phyloP scores from a whole-genome alignment of 1,140 invertebrate species.

The Tetragonula clypearis region DNA sequence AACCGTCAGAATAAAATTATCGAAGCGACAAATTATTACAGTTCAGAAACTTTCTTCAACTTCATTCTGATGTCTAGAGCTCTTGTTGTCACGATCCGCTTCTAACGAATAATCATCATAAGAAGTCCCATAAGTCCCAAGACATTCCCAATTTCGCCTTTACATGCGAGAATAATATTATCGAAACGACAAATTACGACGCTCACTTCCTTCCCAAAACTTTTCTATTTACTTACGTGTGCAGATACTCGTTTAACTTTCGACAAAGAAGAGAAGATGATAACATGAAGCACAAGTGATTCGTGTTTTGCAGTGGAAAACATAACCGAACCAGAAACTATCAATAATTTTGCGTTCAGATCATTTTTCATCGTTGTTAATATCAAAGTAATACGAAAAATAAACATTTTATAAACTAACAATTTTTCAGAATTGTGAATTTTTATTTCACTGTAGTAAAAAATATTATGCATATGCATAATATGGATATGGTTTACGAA shows the following conservation, averaged over 20 bases:
- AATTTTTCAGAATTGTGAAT: no score
- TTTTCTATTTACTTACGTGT: neutral
- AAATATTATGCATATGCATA: no score
- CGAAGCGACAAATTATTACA: neutral
- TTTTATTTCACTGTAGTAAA: no score
- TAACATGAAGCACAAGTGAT: neutral
- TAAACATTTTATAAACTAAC: no score
- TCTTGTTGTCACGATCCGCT: neutral
- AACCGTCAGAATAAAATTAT: neutral
- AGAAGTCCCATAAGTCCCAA: neutral
- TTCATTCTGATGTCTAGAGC: neutral
- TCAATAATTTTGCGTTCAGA: no score
- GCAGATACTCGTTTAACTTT: neutral
- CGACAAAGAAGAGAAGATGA: neutral
- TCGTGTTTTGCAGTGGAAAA: no score
- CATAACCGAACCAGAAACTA: no score
- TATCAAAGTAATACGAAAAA: no score
- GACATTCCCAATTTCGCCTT: neutral
- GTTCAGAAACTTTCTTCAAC: neutral
- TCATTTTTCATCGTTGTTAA: no score
- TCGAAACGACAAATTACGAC: neutral
- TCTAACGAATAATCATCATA: no score
- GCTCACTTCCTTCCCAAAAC: neutral
- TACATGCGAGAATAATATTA: neutral
- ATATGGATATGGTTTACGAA: no score